Evolutionary conservation across 2,113 vertebrate genomes (phyloP), one percentile per base, ranked within the genome.

Genomic region (Odontophorus gujanensis): DNA sequence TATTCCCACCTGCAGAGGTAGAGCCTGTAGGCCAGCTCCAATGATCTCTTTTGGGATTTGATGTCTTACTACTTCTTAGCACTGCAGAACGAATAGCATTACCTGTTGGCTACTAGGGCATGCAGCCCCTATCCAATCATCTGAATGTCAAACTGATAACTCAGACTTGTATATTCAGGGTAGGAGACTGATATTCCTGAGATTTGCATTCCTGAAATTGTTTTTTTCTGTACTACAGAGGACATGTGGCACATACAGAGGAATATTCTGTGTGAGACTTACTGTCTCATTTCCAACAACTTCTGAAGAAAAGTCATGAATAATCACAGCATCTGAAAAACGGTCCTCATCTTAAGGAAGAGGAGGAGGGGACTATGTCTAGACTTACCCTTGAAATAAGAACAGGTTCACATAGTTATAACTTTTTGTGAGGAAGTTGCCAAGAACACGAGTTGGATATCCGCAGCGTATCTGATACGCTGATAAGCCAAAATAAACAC

Each of bases 401-500:
- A 99, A 99, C 87, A 99, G 98, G 97, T 99, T 99, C 97, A 99
- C 98, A 18, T 99, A 99, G 96, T 99, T 99, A 95, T 99, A 99
- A 97, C 99, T 99, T 97, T 99, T 99, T 57, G 99, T 99, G 92
- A 99, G 99, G 97, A 99, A 99, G 98, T 99, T 99, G 61, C 99
- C 99, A 72, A 99, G 98, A 74, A 99, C 98, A 21, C 99, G 98
- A 22, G 99, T 99, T 48, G 99, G 99, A 96, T 99, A 99, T 87
- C 99, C 99, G 3, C 99, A 99, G 84, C 99, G 99, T 96, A 99
- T 99, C 97, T 99, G 99, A 98, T 99, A 99, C 32, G 99, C 99
- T 7, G 99, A 99, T 94, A 99, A 97, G 32, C 99, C 99, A 16
- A 99, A 99, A 98, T 99, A 99, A 97, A 99, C 98, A 90, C 99